Conservation (phyloP, 2,113 vertebrate species). For the Aptenodytes patagonicus region DNA sequence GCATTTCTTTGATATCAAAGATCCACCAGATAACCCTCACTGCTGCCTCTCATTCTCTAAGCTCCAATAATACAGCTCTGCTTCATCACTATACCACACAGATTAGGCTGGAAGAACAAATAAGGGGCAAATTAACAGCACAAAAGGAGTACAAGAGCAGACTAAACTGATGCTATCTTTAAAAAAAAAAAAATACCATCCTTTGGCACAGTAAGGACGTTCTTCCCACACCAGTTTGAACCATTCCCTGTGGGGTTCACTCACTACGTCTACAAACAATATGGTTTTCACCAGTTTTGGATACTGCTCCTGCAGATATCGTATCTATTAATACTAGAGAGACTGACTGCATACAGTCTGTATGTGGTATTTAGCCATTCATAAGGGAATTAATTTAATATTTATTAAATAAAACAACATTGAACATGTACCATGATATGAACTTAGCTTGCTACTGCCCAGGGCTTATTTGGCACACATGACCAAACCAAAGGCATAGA, state of each 20-base stretch:
- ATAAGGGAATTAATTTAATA: background rate
- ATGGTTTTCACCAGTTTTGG: background rate
- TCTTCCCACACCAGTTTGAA: background rate
- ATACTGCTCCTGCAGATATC: background rate
- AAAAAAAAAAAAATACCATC: background rate
- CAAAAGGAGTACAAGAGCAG: background rate
- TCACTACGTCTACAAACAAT: fast-evolving
- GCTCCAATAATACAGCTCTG: background rate
- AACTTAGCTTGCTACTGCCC: background rate
- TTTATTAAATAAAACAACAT: background rate
- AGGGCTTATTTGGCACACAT: background rate
- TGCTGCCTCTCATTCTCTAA: no score
- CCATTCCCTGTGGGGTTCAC: background rate
- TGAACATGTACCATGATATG: background rate
- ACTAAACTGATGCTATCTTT: background rate
- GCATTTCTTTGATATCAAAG: background rate
- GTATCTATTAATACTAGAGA: background rate
- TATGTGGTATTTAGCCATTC: background rate
- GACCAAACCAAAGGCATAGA: background rate
- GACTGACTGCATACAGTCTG: no score
- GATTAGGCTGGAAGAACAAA: background rate
- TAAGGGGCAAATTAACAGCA: background rate
- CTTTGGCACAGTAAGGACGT: background rate
- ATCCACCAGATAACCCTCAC: background rate
- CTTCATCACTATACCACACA: background rate